These are phyloP conservation scores for Salmo trutta DNA, from an alignment of 2,797 vertebrate species.

Conservation along the genomic window DNA sequence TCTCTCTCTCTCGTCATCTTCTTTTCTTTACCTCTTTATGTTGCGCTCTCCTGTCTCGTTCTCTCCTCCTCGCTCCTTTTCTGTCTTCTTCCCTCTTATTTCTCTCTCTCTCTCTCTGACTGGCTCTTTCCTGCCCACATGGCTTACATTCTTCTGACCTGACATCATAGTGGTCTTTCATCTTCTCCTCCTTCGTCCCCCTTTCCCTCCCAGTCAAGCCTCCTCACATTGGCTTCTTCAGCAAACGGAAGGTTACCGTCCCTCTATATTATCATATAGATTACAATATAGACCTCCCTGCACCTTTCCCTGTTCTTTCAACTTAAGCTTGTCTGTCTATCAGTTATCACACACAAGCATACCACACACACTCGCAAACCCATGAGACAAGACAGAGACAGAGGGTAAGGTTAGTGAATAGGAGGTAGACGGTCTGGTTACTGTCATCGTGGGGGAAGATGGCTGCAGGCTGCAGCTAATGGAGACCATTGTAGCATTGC, in stretches of 20 bases:
- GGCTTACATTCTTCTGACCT: constrained; percentile 69
- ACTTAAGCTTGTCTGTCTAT: neutral
- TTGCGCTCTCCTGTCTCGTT: neutral
- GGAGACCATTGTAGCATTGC: neutral
- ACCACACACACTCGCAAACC: no score
- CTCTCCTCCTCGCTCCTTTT: neutral
- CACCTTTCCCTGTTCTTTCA: neutral
- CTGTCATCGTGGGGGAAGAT: neutral
- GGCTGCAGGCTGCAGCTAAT: neutral
- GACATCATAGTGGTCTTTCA: constrained; percentile 62
- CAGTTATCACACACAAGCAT: neutral
- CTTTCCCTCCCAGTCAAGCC: neutral
- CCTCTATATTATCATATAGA: neutral
- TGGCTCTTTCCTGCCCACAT: constrained; percentile 63
- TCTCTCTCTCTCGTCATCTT: neutral
- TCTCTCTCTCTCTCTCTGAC: constrained; percentile 7
- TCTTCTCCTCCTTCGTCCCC: neutral
- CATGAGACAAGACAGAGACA: neutral
- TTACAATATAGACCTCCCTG: neutral
- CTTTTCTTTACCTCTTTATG: constrained; percentile 24
- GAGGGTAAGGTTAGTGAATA: neutral
- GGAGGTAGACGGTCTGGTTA: neutral
- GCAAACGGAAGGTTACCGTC: neutral
- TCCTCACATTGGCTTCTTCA: neutral
- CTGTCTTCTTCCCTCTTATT: neutral